phyloP scores from a whole-genome alignment of 2,888 invertebrate species.

The Thalpophila matura region DNA sequence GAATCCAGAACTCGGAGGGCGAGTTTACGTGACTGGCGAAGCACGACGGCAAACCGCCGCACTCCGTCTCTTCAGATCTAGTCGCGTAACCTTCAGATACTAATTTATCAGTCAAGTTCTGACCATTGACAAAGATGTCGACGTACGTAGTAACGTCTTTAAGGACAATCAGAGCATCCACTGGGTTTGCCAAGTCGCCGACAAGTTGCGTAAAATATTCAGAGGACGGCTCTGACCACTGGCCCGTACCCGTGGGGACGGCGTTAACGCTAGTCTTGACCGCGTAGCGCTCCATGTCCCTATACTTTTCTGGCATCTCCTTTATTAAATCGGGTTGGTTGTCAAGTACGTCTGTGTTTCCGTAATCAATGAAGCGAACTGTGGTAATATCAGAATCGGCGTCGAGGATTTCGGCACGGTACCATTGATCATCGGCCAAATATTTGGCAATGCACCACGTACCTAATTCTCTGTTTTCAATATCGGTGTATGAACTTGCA shows the following conservation, averaged over 20 bases:
- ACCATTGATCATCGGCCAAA: constrained; percentile 96
- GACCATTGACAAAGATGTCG: constrained; percentile 91
- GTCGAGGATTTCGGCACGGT: constrained; percentile 96
- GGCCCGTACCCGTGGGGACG: constrained; percentile 91
- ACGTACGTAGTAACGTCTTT: constrained; percentile 92
- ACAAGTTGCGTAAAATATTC: constrained; percentile 89
- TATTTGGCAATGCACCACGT: constrained; percentile 95
- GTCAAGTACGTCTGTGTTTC: constrained; percentile 94
- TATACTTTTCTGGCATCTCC: constrained; percentile 91
- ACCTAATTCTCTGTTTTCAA: constrained; percentile 91
- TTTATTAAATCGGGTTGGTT: constrained; percentile 92
- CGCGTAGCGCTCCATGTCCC: constrained; percentile 90
- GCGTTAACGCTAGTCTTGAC: constrained; percentile 93
- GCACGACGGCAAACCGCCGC: constrained; percentile 91
- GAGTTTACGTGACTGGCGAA: constrained; percentile 94
- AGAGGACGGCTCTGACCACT: constrained; percentile 92
- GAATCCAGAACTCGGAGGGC: constrained; percentile 95
- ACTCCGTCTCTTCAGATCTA: constrained; percentile 87
- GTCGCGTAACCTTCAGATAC: constrained; percentile 91
- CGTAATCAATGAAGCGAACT: constrained; percentile 94
- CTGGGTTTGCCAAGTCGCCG: constrained; percentile 86
- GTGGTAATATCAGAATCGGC: constrained; percentile 94
- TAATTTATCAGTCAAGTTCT: constrained; percentile 91
- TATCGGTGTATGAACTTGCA: constrained; percentile 86
- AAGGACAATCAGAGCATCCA: constrained; percentile 90